Evolutionary conservation across 2,888 invertebrate genomes (phyloP), one percentile per base, ranked within the genome.

Genomic region (Lamproptera curius): DNA sequence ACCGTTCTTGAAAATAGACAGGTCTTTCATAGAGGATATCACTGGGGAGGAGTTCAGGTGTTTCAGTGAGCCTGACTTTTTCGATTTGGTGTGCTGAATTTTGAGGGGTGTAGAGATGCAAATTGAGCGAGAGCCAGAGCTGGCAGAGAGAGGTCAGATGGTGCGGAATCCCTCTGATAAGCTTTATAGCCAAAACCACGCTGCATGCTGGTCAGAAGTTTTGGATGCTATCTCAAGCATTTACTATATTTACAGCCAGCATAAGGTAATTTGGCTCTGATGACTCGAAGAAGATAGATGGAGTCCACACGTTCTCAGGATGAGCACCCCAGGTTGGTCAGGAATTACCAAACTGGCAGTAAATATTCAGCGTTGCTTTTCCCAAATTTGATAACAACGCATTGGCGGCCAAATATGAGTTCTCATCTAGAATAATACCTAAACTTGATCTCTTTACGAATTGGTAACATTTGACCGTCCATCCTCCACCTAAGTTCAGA

Each of bases 301-400:
- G n/a, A n/a, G 37, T 2, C 11, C 37, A 5, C 1, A 50, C 42
- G 16, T 56, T 56, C 33, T 54, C 53, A 0, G 51, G 45, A 6
- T 57, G n/a, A n/a, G n/a, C n/a, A n/a, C n/a, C n/a, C n/a, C n/a
- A n/a, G n/a, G n/a, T n/a, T n/a, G n/a, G n/a, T n/a, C n/a, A n/a
- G 53, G 1, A 37, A 15, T 3, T 55, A 53, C 57, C 55, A 57
- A 2, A 55, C 55, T 6, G 54, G 49, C 16, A 42, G 34, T 1
- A 42, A 41, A 14, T 42, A 53, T 0, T n/a, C n/a, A n/a, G n/a
- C n/a, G n/a, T n/a, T n/a, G n/a, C n/a, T n/a, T n/a, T n/a, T n/a
- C n/a, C n/a, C n/a, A n/a, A n/a, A n/a, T n/a, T n/a, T n/a, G n/a
- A n/a, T n/a, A n/a, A n/a, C n/a, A n/a, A 34, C 31, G 8, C 8